Evolutionary conservation across 2,797 vertebrate genomes (phyloP).

Genomic region (Pseudotriccus pelzelni): DNA sequence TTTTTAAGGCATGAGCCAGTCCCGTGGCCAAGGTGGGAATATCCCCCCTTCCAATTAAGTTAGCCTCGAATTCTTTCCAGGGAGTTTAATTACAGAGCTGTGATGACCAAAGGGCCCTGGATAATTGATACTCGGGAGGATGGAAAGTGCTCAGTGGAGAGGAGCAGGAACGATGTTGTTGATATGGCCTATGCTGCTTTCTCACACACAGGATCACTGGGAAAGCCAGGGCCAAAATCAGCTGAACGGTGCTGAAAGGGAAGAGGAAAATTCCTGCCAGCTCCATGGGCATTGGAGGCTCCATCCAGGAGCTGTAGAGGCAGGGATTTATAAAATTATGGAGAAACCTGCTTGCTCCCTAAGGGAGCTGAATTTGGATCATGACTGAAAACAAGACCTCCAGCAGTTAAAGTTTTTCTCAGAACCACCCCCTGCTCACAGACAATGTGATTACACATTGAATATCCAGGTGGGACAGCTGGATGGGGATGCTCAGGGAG

Average conservation of each 20-base stretch:
- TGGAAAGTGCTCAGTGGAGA: conserved; percentile 9
- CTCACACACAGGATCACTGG: not conserved
- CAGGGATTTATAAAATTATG: not conserved
- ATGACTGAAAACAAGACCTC: not conserved
- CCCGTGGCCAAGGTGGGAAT: not conserved
- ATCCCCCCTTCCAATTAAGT: conserved; percentile 32
- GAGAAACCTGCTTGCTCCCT: not conserved
- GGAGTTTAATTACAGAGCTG: conserved; percentile 18
- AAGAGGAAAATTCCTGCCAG: not conserved
- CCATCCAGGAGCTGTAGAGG: not conserved
- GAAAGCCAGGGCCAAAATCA: not conserved
- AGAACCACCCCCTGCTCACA: not conserved
- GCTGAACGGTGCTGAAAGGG: not conserved
- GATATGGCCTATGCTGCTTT: not conserved
- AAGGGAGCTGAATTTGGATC: not conserved
- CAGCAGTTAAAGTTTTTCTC: not conserved
- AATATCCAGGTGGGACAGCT: not conserved
- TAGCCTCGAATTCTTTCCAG: not conserved
- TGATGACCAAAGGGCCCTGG: not conserved
- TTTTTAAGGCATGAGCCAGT: conserved; percentile 5
- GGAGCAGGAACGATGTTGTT: not conserved
- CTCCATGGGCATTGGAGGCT: not conserved
- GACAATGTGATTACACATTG: rapidly evolving
- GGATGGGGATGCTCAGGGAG: not conserved
- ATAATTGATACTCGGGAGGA: conserved; percentile 32